Percentiles rank a stretch among this genome's conserved stretches.
Conservation (phyloP, 1,140 invertebrate genomes). For the Gryllus bimaculatus region DNA sequence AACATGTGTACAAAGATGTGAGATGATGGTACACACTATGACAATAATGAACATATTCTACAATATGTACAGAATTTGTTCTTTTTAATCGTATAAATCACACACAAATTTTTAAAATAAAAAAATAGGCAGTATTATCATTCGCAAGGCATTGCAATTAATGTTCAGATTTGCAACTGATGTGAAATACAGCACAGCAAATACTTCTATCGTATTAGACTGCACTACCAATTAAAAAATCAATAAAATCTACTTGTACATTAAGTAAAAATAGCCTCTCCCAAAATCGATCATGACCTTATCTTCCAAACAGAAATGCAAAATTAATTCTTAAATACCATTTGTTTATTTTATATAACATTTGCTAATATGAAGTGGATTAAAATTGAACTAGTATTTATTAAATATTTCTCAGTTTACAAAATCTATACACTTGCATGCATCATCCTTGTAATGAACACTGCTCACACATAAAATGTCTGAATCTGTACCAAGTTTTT, state of each 20-base stretch:
- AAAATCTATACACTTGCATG: no score
- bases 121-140: neutral
- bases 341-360: neutral
- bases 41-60: neutral
- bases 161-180: neutral
- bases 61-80: neutral
- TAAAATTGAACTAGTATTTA: neutral
- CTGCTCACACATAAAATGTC: no score
- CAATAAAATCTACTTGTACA: neutral
- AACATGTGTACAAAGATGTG: neutral
- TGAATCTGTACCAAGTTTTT: no score
- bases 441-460: no score
- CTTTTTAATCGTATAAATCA: neutral
- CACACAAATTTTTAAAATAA: neutral
- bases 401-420: neutral
- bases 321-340: neutral
- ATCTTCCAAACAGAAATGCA: neutral
- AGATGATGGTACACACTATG: neutral
- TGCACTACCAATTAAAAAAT: neutral
- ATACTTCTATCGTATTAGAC: neutral
- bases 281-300: neutral
- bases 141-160: neutral
- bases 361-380: neutral
- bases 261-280: neutral
- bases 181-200: neutral